Conservation (phyloP, 2,113 vertebrate species). For the Romanogobio albipinnatus region DNA sequence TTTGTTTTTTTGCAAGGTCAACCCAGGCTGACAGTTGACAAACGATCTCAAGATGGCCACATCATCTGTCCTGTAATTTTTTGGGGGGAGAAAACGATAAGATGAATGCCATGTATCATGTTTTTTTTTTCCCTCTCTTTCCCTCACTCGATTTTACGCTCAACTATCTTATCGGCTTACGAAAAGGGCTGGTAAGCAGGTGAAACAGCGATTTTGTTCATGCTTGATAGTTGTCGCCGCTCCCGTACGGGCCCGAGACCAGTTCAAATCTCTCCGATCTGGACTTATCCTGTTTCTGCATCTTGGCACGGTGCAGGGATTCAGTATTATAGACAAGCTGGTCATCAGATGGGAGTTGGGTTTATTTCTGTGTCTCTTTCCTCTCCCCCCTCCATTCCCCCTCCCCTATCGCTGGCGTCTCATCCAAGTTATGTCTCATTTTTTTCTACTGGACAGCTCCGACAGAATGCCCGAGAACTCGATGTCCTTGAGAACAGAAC, state of each 20-base stretch:
- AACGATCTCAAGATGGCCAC: slow-evolving; percentile 81
- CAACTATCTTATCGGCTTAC: slow-evolving; percentile 51
- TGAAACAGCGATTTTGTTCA: slow-evolving; percentile 64
- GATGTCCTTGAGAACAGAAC: slow-evolving; percentile 65
- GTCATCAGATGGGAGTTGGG: slow-evolving; percentile 81
- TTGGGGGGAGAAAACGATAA: slow-evolving; percentile 54
- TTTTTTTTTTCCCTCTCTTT: slow-evolving; percentile 41
- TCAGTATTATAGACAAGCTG: slow-evolving; percentile 81
- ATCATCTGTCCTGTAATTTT: slow-evolving; percentile 78
- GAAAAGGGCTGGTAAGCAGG: slow-evolving; percentile 51
- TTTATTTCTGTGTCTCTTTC: slow-evolving; percentile 71
- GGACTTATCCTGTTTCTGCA: slow-evolving; percentile 73
- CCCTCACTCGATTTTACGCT: slow-evolving; percentile 58
- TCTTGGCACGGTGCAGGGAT: slow-evolving; percentile 73
- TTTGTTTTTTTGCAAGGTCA: slow-evolving; percentile 80
- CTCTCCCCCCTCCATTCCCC: slow-evolving; percentile 43
- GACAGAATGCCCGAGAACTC: slow-evolving; percentile 67
- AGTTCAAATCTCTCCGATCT: slow-evolving; percentile 67
- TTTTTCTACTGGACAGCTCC: slow-evolving; percentile 67
- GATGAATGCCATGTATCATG: slow-evolving; percentile 70
- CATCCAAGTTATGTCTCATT: slow-evolving; percentile 70
- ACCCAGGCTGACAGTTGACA: slow-evolving; percentile 81
- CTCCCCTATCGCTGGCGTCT: slow-evolving; percentile 66
- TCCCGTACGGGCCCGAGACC: slow-evolving; percentile 61
- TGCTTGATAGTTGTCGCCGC: slow-evolving; percentile 52